Evolutionary conservation across 2,113 vertebrate species (phyloP), one percentile per base, ranked within the genome.

Genomic region (Stigmatopora nigra): DNA sequence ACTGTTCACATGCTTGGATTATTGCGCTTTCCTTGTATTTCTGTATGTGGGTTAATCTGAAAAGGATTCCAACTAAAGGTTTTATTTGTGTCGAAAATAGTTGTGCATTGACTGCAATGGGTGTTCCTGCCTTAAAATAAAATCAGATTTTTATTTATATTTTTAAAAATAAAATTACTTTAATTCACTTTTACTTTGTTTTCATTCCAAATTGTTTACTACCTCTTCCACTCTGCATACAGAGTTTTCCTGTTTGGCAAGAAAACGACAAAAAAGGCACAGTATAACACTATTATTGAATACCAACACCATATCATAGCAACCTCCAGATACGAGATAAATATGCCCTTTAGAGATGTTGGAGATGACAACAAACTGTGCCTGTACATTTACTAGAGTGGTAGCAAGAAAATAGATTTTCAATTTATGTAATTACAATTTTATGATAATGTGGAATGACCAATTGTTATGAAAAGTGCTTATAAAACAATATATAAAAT

Each of bases 21-120:
- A 62, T 25, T 62, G 61, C 25, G 31, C 35, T 20, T 17, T 19
- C 17, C 57, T 59, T 59, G 36, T 20, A 45, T 22, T 61, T 61
- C 12, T 61, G 59, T 3, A 16, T 45, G 19, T 61, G 41, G 19
- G 41, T 61, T 41, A 61, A 15, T 35, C 36, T 60, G 58, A 12
- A 12, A 58, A 38, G 11, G 14, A 17, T 15, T 38, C 4, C 16
- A 58, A n/a, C 36, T 60, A 6, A 12, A 17, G 8, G 9, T n/a
- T 10, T 5, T n/a, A 9, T 19, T 51, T 19, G 16, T 49, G 48
- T 51, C 9, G 3, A 3, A 51, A 19, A 51, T 41, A 51, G n/a
- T 1, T 17, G 15, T 17, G n/a, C 48, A 3, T 19, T 51, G 5
- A 9, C n/a, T 19, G 7, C 5, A 51, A 9, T 9, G 19, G 9